Base-by-base conservation (phyloP, 1,140 invertebrate species). In the Eumeta japonica region DNA sequence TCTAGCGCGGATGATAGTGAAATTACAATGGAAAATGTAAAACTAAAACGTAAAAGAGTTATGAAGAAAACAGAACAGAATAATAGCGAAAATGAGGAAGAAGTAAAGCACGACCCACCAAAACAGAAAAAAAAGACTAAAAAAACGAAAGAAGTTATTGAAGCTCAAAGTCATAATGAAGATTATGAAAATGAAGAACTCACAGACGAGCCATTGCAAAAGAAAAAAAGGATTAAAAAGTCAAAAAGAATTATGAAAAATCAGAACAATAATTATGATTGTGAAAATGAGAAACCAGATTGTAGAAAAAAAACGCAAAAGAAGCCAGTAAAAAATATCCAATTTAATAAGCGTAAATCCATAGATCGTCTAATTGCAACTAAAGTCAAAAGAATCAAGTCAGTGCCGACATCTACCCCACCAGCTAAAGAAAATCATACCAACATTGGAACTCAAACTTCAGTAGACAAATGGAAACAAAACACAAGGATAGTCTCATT, bases 401-500 rank as follows among this genome's bases (percentile, higher is more conserved):
- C 67, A 29, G 45, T 52, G 0, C 60, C 64, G 0, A 58, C 49
- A 49, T 52, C 53, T 4, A 74, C 66, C 0, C 66, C 68, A 0
- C 64, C 64, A 0, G 55, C 51, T 1, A 73, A 70, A 34, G 55
- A 55, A 16, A 67, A 71, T 16, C 62, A 68, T 39, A 43, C 34
- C 0, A 71, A 65, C 10, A 71, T 55, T 0, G 55, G 59, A 0
- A 74, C 66, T 3, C 70, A 74, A 28, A 70, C 66, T 0, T 67
- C 62, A 1, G 29, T 32, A 5, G 54, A 60, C 10, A 60, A 51
- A 43, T 16, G 19, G 0, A 58, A 48, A 35, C 40, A 52, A 1
- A 65, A 52, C 31, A 52, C 62, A 0, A 28, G 64, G n/a, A 57
- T 61, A 32, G 68, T 72, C 0, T 66, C 66, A 0, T 71, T 73